These are phyloP conservation scores for Protomyctophum bolini DNA, from an alignment of 2,113 vertebrate species.

Conservation along the genomic window DNA sequence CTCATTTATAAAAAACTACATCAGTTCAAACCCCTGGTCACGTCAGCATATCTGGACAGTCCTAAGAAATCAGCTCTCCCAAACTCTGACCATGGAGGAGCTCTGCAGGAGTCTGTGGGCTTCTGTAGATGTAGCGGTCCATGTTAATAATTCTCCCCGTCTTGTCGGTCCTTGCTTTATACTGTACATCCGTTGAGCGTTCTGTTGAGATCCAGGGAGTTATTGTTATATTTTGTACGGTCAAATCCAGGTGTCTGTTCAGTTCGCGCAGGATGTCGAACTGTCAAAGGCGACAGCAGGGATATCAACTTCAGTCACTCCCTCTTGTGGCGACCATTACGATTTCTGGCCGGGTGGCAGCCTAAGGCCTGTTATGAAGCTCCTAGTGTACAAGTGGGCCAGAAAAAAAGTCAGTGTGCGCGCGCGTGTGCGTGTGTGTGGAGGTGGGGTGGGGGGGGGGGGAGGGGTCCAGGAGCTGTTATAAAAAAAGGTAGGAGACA, in stretches of 20 bases:
- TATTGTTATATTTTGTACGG: conserved; percentile 18
- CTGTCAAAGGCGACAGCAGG: conserved; percentile 35
- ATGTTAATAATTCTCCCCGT: conserved; percentile 6
- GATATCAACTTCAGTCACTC: neutral
- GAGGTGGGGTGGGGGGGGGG: neutral
- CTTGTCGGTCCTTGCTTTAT: conserved; percentile 7
- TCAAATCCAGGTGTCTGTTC: conserved; percentile 34
- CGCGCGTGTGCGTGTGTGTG: neutral
- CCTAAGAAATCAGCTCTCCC: conserved; percentile 8
- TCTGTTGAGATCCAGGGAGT: conserved; percentile 11
- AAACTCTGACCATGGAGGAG: neutral
- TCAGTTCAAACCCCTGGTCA: conserved; percentile 28
- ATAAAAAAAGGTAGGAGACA: conserved; percentile 48
- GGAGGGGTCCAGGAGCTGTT: conserved; percentile 5
- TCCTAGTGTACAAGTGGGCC: conserved; percentile 5
- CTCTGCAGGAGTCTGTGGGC: neutral
- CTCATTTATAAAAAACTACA: conserved; percentile 46
- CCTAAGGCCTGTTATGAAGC: neutral
- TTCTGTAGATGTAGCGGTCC: neutral
- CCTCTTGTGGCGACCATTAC: conserved; percentile 9
- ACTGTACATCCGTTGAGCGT: conserved; percentile 13
- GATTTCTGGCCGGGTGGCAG: conserved; percentile 8
- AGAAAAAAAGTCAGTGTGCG: conserved; percentile 22
- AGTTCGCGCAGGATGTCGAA: conserved; percentile 35
- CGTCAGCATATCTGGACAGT: conserved; percentile 27